Evolutionary conservation across 2,113 vertebrate species (phyloP), one percentile per base, ranked within the genome.

Genomic region (Zosterops pallidus): DNA sequence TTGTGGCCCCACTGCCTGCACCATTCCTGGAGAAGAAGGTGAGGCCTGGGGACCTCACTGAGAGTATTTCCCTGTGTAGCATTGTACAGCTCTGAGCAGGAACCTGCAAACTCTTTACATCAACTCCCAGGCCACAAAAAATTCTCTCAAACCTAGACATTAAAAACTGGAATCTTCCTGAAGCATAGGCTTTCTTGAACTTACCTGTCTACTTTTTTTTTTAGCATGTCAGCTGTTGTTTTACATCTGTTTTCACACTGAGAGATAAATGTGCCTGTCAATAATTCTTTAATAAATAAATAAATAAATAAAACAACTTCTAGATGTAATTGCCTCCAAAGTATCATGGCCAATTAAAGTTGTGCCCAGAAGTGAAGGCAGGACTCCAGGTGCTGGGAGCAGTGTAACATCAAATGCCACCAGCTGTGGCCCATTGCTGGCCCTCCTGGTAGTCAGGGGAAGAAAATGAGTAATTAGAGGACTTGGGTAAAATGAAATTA

Each of bases 341-440:
- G 8, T 50, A 50, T 96, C 64, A 52, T 55, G 76, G 70, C 89
- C 93, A 95, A 77, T 97, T 92, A 92, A 86, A 92, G 80, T 56
- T 83, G 49, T 92, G 77, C 82, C 91, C 68, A 81, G 77, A 95
- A 79, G 82, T 37, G 47, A 91, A 93, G 65, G 60, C 91, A 89
- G 85, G 70, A 23, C 35, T 97, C 80, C 92, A 94, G 92, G 89
- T 92, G 65, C 21, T 42, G 78, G 35, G 74, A 57, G 81, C 74
- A 71, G 29, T 44, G 60, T 64, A 68, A 93, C 59, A 65, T 83
- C 79, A 96, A 97, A 89, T 91, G 89, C 80, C 90, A 86, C 90
- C 97, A 98, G 91, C 96, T 98, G 97, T 77, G 89, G 89, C 79
- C 93, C 95, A 83, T 98, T 97, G 92, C 72, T 95, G 94, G 74